Percentiles rank a stretch among this genome's conserved stretches.
Conservation (phyloP, 2,888 invertebrate genomes). For the Pyrrhosoma nymphula region DNA sequence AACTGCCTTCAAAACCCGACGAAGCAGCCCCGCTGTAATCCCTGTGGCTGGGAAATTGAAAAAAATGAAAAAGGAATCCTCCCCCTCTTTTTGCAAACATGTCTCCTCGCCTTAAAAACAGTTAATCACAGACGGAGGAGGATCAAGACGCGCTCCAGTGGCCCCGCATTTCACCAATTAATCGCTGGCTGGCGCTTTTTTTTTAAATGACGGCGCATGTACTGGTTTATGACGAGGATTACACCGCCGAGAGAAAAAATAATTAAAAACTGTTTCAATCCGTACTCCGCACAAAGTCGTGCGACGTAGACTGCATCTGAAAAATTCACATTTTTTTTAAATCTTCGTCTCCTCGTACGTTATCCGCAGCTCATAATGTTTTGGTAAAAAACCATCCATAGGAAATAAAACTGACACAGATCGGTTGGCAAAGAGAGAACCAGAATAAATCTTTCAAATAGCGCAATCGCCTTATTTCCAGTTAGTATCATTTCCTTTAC, state of each 20-base stretch:
- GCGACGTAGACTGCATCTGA: background rate
- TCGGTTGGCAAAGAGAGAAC: no score
- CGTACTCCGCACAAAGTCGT: background rate
- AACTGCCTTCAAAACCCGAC: background rate
- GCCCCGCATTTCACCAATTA: background rate
- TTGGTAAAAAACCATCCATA: no score
- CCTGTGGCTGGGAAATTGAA: background rate
- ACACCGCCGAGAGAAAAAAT: no score
- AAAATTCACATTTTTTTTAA: background rate
- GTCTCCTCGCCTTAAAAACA: constrained; percentile 17
- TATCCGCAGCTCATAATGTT: background rate
- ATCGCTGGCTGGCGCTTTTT: background rate
- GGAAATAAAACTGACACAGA: no score
- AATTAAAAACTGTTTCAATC: background rate
- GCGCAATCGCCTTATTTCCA: no score
- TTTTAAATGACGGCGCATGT: background rate
- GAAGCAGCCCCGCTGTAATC: background rate
- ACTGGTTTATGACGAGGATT: background rate
- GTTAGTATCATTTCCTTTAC: no score
- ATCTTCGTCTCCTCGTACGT: background rate
- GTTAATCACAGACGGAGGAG: constrained; percentile 7
- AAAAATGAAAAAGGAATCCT: background rate
- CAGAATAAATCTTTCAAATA: no score
- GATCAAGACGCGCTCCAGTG: background rate
- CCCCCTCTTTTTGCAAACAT: background rate